These are phyloP conservation scores for Equus przewalskii DNA, from an alignment of 2,113 vertebrate genomes.

Conservation along the genomic window DNA sequence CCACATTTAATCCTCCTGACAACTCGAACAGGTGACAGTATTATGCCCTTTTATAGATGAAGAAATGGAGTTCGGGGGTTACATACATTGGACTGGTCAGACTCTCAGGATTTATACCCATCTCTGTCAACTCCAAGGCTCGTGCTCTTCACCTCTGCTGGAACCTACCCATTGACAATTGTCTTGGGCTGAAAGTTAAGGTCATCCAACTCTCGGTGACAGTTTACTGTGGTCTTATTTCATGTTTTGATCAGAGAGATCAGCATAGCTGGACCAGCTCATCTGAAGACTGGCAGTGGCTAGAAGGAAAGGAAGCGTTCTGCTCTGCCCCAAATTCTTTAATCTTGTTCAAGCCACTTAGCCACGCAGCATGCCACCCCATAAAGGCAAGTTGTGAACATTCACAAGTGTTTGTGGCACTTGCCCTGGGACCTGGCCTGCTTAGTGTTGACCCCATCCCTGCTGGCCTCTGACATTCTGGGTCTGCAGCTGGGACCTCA, in stretches of 20 bases:
- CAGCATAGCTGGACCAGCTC: background rate
- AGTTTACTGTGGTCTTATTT: background rate
- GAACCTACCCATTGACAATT: background rate
- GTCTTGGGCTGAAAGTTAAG: background rate
- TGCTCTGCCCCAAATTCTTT: background rate
- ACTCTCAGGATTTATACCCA: background rate
- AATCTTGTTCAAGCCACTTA: background rate
- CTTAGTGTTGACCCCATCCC: background rate
- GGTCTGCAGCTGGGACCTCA: background rate
- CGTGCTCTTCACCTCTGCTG: background rate
- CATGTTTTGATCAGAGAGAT: background rate
- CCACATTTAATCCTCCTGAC: background rate
- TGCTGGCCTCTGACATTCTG: background rate
- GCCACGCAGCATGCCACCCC: background rate
- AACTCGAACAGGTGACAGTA: background rate
- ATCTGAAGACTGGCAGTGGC: background rate
- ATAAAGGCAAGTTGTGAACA: background rate
- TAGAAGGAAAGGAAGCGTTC: background rate
- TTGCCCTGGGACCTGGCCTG: background rate
- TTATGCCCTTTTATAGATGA: background rate
- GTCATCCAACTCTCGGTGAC: background rate
- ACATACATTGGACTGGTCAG: background rate
- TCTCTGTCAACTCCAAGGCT: background rate
- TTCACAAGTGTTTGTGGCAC: too few relatives aligned
- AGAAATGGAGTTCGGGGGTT: background rate